Evolutionary conservation across 2,888 invertebrate species (phyloP), one percentile per base, ranked within the genome.

Genomic region (Acleris emargana): DNA sequence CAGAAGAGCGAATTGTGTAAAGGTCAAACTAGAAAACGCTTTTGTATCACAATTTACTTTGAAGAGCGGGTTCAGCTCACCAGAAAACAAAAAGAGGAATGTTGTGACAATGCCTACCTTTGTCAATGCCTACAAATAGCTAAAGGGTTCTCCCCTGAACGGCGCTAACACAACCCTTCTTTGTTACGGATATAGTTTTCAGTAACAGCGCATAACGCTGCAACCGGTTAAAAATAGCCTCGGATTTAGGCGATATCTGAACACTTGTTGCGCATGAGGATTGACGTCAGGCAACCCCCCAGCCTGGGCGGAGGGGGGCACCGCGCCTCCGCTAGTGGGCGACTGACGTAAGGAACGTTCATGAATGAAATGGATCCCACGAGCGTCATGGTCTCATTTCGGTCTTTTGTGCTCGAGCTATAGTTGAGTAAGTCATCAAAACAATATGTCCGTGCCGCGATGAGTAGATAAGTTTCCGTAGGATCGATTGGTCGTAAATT

Each of bases 241-340:
- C 67, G 73, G 67, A 70, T 78, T 74, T 72, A 69, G 77, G 9
- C 32, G 81, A 79, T 80, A 81, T 81, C 68, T 76, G 73, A 82
- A 80, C 88, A 91, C 91, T 91, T 91, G 91, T 91, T 91, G 91
- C 91, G 86, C 81, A 79, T 76, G 79, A 79, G 76, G 79, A 75
- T 89, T 91, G 91, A 91, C 91, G 91, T 91, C 91, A 91, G 77
- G 72, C 73, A 32, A 73, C 84, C 85, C 81, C 76, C 77, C 74
- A 80, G 81, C 76, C 72, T 72, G 73, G 73, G 77, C 75, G 73
- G 80, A 82, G 82, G 83, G 32, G 71, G 69, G 77, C 81, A 84
- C 82, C 81, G 84, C 87, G 80, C 83, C 86, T 80, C 72, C 72
- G 77, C 73, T 77, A 82, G 83, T 75, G 70, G 76, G 76, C 78